Evolutionary conservation across 2,113 vertebrate genomes (phyloP).

Genomic region (Chitala chitala): DNA sequence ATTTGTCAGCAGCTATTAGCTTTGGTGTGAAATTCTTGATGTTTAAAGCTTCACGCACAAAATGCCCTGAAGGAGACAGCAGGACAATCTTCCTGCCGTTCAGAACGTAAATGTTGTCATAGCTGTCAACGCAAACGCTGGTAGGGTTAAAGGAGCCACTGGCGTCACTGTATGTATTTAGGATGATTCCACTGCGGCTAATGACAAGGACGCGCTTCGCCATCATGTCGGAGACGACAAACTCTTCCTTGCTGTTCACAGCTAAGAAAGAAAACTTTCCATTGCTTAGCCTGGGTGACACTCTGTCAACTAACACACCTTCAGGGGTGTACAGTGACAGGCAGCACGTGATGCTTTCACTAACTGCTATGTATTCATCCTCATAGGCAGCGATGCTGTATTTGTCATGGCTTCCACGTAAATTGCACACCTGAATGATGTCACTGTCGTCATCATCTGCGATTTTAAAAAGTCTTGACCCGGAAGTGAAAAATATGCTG

Average conservation of each 20-base stretch:
- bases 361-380: slow-evolving; percentile 34
- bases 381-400: slow-evolving; percentile 31
- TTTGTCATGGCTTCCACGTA: slow-evolving; percentile 25
- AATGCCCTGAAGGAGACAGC: slow-evolving; percentile 6
- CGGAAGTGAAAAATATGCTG: slow-evolving; percentile 28
- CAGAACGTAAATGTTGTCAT: slow-evolving; percentile 30
- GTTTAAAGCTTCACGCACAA: slow-evolving; percentile 18
- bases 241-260: slow-evolving; percentile 34
- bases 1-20: slow-evolving; percentile 14
- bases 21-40: slow-evolving; percentile 1
- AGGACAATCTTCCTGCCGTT: slow-evolving; percentile 28
- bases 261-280: slow-evolving; percentile 37
- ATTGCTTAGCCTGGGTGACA: slow-evolving; percentile 4
- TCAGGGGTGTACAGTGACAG: slow-evolving; percentile 30
- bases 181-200: slow-evolving; percentile 18
- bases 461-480: slow-evolving; percentile 23
- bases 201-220: slow-evolving; percentile 32
- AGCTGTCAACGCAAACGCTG: slow-evolving; percentile 28
- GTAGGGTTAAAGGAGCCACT: slow-evolving; percentile 18
- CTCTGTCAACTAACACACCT: slow-evolving; percentile 21
- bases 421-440: slow-evolving; percentile 17
- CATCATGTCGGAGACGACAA: slow-evolving; percentile 34
- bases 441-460: slow-evolving; percentile 1
- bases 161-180: slow-evolving; percentile 2
- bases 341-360: slow-evolving; percentile 31